Conservation (phyloP, 2,113 vertebrate genomes). For the Oncorhynchus masou region DNA sequence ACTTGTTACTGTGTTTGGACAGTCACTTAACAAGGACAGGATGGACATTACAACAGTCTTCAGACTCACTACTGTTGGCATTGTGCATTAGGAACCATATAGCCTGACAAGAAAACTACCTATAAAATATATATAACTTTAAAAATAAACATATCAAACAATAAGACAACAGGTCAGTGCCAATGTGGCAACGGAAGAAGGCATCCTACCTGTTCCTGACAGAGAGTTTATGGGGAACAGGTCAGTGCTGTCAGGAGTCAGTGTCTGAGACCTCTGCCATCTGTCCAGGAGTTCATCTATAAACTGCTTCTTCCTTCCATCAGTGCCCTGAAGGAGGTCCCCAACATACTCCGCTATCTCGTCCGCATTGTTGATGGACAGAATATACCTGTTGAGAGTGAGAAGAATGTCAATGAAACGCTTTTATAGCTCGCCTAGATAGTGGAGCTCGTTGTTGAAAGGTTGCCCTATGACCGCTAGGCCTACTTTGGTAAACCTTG, state of each 20-base stretch:
- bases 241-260: conserved; percentile 54
- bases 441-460: too few species aligned
- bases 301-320: conserved; percentile 82
- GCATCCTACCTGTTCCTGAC: conserved; percentile 46
- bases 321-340: conserved; percentile 88
- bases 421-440: too few species aligned
- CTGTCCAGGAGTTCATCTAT: conserved; percentile 83
- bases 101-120: too few species aligned
- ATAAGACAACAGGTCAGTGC: too few species aligned
- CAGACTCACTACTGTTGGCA: too few species aligned
- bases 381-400: conserved; percentile 79
- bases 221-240: conserved; percentile 59
- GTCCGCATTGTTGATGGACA: conserved; percentile 86
- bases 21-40: too few species aligned
- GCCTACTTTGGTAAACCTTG: too few species aligned
- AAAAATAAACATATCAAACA: too few species aligned
- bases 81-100: too few species aligned
- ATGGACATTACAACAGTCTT: too few species aligned
- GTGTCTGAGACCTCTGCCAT: conserved; percentile 76
- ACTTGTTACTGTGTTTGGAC: too few species aligned
- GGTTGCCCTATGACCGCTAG: background rate
- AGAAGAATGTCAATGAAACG: background rate
- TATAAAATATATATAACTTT: too few species aligned
- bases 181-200: background rate
- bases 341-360: conserved; percentile 91